Conservation (phyloP, 2,113 vertebrate genomes). For the Rallus limicola region DNA sequence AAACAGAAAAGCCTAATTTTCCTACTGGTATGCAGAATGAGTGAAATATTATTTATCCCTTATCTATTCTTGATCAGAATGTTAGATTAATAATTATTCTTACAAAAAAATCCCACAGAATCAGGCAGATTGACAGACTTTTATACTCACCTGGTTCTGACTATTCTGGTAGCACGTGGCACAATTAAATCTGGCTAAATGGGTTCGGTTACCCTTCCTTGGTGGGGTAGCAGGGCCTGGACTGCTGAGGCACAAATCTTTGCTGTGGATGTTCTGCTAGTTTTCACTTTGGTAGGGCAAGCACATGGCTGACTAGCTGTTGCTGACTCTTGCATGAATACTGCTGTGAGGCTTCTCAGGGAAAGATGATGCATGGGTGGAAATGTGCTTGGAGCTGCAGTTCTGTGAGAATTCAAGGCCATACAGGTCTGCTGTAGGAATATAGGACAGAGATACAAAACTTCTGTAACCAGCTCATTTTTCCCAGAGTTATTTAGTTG, state of each 20-base stretch:
- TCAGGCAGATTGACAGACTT: neutral
- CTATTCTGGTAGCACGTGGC: neutral
- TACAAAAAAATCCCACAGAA: neutral
- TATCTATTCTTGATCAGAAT: neutral
- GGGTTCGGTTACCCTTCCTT: neutral
- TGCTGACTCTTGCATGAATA: neutral
- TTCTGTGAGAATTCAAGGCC: neutral
- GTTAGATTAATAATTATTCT: neutral
- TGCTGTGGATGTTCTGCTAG: neutral
- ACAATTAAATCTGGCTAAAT: neutral
- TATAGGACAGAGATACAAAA: neutral
- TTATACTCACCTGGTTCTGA: neutral
- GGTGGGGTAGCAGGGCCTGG: neutral
- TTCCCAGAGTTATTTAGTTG: neutral
- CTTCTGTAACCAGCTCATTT: neutral
- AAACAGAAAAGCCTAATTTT: neutral
- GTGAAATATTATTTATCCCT: neutral
- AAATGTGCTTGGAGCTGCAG: neutral
- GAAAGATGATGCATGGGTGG: neutral
- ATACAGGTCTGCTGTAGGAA: neutral
- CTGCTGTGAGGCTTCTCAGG: neutral
- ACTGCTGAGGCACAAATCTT: neutral
- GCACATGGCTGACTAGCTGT: neutral
- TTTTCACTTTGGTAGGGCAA: neutral
- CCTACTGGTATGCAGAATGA: neutral